Conservation (phyloP, 2,888 invertebrate genomes). For the Altica lythri region DNA sequence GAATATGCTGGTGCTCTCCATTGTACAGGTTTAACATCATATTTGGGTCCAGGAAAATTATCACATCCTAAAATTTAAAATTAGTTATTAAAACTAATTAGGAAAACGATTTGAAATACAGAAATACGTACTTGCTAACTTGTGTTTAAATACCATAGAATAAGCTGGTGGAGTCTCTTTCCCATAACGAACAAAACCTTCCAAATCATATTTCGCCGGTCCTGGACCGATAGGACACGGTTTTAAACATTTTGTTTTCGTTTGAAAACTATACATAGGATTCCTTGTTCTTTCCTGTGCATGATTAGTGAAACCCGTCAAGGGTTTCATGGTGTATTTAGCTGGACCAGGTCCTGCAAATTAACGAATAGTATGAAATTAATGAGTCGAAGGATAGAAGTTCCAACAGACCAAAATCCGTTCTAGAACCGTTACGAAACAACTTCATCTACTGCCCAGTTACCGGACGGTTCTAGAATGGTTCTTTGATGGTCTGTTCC, state of each 20-base stretch:
- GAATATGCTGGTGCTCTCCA: conserved; percentile 42
- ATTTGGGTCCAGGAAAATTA: conserved; percentile 47
- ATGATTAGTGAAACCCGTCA: conserved; percentile 65
- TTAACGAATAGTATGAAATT: conserved; percentile 1
- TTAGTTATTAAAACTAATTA: background rate
- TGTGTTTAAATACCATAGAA: too few relatives aligned
- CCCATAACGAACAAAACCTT: conserved; percentile 56
- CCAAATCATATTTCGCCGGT: too few relatives aligned
- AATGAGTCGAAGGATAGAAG: too few relatives aligned
- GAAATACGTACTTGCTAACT: too few relatives aligned
- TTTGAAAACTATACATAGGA: conserved; percentile 69
- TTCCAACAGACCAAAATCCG: too few relatives aligned
- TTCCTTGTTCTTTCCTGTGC: too few relatives aligned
- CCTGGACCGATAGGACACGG: conserved; percentile 53
- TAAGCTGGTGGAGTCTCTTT: too few relatives aligned
- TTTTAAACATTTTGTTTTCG: conserved; percentile 53
- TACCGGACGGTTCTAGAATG: too few relatives aligned
- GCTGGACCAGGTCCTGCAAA: conserved; percentile 69
- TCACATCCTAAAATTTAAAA: conserved; percentile 6
- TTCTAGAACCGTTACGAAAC: too few relatives aligned
- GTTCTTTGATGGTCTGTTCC: too few relatives aligned
- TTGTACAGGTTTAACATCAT: conserved; percentile 40
- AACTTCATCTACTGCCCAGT: too few relatives aligned
- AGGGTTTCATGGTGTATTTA: conserved; percentile 66
- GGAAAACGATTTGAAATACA: background rate